Evolutionary conservation across 2,113 vertebrate species (phyloP), one percentile per base, ranked within the genome.

Genomic region (Columbina picui): DNA sequence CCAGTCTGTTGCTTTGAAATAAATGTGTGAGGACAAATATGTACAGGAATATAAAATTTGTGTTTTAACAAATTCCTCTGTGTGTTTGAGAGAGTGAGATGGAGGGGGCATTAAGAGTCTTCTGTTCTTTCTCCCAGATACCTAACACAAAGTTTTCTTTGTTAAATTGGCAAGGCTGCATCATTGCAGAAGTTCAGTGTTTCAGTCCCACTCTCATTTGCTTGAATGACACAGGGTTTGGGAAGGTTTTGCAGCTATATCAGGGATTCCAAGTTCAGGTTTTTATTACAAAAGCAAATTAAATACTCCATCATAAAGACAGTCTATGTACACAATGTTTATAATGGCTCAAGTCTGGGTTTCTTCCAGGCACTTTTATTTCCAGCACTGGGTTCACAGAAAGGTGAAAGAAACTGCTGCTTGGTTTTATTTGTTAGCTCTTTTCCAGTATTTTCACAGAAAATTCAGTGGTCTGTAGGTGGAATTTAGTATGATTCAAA

Each of bases 351-450:
- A 8, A 41, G 30, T 39, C 39, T 84, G 70, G 45, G 36, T 69
- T 94, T 90, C 70, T 68, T 94, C 84, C 80, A 94, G 53, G 30
- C 53, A 15, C 25, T 89, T 73, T 87, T 82, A 76, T 20, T 93
- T 95, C 45, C 57, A 91, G 50, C 52, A 17, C 22, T 71, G 76
- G 5, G 34, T 90, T 94, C 79, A 87, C 55, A 69, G 67, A 45
- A 89, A 53, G 67, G 47, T 89, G 52, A 94, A 89, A 87, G 29
- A 43, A 84, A 34, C 81, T 84, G n/a, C 43, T 94, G 34, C 14
- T 88, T 76, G 10, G 16, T 91, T 87, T 83, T 52, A 55, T 85
- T 86, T 59, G 29, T 78, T 80, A 83, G 19, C 16, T 79, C 52
- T 96, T 96, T 87, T 56, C 56, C 74, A 75, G 38, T 69, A 61